phyloP scores from a whole-genome alignment of 2,113 vertebrate genomes.

The Lepidothrix coronata region DNA sequence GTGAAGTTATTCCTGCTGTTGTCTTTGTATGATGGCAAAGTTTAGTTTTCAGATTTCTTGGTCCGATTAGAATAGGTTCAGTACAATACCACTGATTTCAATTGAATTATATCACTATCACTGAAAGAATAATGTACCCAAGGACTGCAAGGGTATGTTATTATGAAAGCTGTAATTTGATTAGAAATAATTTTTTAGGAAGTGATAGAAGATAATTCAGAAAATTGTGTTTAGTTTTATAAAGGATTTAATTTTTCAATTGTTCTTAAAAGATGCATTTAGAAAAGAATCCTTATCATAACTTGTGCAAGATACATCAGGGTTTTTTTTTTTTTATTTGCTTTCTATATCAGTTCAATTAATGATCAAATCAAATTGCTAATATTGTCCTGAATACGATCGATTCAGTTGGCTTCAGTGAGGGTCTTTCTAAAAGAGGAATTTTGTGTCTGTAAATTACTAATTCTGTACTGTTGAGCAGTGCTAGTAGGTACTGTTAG shows the following conservation, averaged over 20 bases:
- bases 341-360: neutral
- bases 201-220: neutral
- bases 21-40: neutral
- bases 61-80: neutral
- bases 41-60: neutral
- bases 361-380: neutral
- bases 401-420: neutral
- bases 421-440: neutral
- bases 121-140: neutral
- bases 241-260: neutral
- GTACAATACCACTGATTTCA: neutral
- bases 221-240: neutral
- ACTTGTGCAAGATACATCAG: neutral
- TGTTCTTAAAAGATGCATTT: neutral
- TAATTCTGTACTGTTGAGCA: neutral
- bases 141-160: neutral
- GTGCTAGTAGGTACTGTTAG: neutral
- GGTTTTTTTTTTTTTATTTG: rapidly evolving
- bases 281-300: neutral
- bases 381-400: neutral
- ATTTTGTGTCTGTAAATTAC: neutral
- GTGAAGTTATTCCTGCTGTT: neutral
- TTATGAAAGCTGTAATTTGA: neutral
- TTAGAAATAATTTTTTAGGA: neutral
- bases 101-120: neutral